A percentile compares a stretch with the other conserved stretches of the same genome.
Conservation (phyloP, 2,797 vertebrate species). For the Cirrhinus mrigala region DNA sequence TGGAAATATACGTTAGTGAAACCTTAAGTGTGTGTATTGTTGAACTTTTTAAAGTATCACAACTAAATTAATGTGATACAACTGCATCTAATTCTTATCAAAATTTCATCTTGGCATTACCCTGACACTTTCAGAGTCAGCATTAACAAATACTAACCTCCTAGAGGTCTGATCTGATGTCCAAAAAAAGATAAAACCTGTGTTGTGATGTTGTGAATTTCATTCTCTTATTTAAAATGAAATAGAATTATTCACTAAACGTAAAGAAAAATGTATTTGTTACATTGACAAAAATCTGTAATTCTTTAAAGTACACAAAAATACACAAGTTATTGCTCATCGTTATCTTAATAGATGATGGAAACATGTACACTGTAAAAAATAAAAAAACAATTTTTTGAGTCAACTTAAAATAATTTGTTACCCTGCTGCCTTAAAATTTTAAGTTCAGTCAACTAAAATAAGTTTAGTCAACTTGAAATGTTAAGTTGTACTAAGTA, state of each 20-base stretch:
- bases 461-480: too few relatives aligned
- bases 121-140: neutral
- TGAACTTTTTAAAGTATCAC: constrained; percentile 4
- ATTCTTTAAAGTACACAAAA: neutral
- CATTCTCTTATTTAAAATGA: neutral
- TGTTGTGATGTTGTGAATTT: too few relatives aligned
- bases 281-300: neutral
- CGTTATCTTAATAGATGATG: neutral
- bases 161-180: neutral
- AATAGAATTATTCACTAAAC: neutral
- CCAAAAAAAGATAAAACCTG: neutral
- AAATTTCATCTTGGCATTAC: neutral
- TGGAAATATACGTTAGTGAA: neutral
- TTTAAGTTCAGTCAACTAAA: too few relatives aligned
- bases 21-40: neutral
- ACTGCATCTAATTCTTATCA: neutral
- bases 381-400: too few relatives aligned
- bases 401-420: too few relatives aligned
- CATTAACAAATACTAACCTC: neutral
- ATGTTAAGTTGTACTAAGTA: too few relatives aligned
- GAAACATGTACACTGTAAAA: too few relatives aligned
- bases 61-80: neutral
- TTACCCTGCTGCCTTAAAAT: too few relatives aligned
- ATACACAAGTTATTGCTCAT: neutral
- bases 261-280: neutral